Conservation (phyloP, 2,888 invertebrate species). For the Temnothorax unifasciatus region DNA sequence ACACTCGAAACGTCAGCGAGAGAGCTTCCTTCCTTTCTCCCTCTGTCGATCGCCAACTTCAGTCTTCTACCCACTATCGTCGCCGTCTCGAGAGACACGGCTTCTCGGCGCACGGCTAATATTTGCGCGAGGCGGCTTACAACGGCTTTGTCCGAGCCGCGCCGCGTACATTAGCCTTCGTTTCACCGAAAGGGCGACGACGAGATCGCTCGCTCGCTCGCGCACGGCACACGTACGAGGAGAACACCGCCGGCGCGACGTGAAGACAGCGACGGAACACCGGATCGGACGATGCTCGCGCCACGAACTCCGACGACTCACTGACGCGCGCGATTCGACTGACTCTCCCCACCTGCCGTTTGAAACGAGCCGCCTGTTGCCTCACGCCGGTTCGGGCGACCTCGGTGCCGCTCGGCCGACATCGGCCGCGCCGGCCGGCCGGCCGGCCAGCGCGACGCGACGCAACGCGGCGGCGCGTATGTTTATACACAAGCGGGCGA, state of each 20-base stretch:
- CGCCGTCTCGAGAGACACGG: neutral
- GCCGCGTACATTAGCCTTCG: slow-evolving; percentile 14
- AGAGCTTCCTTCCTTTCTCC: slow-evolving; percentile 21
- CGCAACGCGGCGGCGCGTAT: slow-evolving; percentile 10
- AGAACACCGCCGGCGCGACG: neutral
- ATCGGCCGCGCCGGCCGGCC: slow-evolving; percentile 24
- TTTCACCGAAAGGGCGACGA: neutral
- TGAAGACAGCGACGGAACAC: neutral
- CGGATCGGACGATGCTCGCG: slow-evolving; percentile 42
- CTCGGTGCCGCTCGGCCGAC: slow-evolving; percentile 60
- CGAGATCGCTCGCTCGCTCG: neutral
- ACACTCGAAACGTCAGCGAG: slow-evolving; percentile 52
- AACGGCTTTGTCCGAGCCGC: slow-evolving; percentile 21
- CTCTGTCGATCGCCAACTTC: neutral
- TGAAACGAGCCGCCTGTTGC: slow-evolving; percentile 80
- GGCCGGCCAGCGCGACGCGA: slow-evolving; percentile 17
- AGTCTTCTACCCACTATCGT: neutral
- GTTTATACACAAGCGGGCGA: slow-evolving; percentile 24
- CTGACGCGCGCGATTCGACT: slow-evolving; percentile 70
- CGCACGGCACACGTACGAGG: neutral
- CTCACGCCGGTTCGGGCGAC: slow-evolving; percentile 70
- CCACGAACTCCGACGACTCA: slow-evolving; percentile 77
- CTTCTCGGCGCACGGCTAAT: slow-evolving; percentile 15
- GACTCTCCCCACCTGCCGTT: slow-evolving; percentile 63
- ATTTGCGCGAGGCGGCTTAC: slow-evolving; percentile 31